Base-by-base conservation (phyloP, 2,888 invertebrate genomes). In the Amblyjoppa fuscipennis region DNA sequence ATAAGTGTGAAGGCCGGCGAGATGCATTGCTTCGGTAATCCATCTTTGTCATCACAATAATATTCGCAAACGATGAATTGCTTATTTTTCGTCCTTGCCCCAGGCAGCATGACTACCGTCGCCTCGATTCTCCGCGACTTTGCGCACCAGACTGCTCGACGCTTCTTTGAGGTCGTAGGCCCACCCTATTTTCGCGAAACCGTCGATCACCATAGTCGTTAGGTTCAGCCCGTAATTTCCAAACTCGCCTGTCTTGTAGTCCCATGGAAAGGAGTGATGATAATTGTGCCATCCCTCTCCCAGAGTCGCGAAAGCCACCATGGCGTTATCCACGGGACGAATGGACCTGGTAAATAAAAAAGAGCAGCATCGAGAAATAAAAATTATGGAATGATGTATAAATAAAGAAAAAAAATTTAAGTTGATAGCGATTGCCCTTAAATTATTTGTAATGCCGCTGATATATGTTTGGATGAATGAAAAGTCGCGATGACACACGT, bases 81-180 rank as follows among this genome's bases (percentile, higher is more conserved):
- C 11, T 70, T 13, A 69, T 53, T 79, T 16, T 20, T 51, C 70
- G 20, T 3, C 49, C 56, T 77, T 85, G 56, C 71, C 76, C 49
- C 34, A 41, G 5, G 49, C 64, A 6, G 45, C 45, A 85, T 91
- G 91, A 13, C 90, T 90, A 2, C 95, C 95, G 86, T 95, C 96
- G 5, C 97, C 96, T 49, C 95, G 95, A 69, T 95, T 96, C 41
- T 94, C 93, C 0, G 95, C 95, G 16, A 96, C 95, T 28, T 94
- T 93, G 78, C 93, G 90, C 1, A 96, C 93, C 1, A 96, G 92
- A 0, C 95, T 94, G 11, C 95, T 94, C 0, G 97, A 96, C 0
- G 97, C 96, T 78, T 95, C 93, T 92, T 97, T 97, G 90, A 97
- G 93, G 92, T 98, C 97, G 93, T 97, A 97, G 0, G 97, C 98